Evolutionary conservation across 2,888 invertebrate genomes (phyloP).

Genomic region (Mimachlamys varia): DNA sequence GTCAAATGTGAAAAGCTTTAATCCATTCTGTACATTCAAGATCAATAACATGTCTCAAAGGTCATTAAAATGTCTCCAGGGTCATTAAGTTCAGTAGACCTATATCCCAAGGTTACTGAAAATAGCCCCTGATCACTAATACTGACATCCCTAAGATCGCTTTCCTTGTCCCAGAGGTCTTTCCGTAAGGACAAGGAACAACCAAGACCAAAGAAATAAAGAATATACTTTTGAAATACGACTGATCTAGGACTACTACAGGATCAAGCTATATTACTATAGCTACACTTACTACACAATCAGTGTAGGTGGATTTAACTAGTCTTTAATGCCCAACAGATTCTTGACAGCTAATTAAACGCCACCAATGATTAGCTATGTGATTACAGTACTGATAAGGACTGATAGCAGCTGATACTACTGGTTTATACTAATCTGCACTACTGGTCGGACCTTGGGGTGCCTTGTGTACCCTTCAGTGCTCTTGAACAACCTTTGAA

Average conservation of each 20-base stretch:
- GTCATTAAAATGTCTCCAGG: too few relatives aligned
- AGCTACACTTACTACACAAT: neutral
- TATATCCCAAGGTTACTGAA: too few relatives aligned
- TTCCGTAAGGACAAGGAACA: neutral
- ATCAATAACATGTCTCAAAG: too few relatives aligned
- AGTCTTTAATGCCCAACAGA: conserved; percentile 13
- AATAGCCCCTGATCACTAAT: neutral
- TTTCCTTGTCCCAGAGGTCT: neutral
- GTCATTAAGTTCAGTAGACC: too few relatives aligned
- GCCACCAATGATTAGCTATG: neutral
- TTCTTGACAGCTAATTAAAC: conserved; percentile 22
- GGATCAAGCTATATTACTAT: too few relatives aligned
- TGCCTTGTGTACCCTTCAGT: neutral
- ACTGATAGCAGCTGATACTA: conserved; percentile 14
- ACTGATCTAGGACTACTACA: neutral
- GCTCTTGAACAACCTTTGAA: neutral
- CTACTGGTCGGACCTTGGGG: neutral
- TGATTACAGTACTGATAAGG: neutral
- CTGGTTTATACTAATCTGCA: neutral
- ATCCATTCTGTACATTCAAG: too few relatives aligned
- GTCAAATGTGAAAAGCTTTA: too few relatives aligned
- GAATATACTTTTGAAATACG: neutral
- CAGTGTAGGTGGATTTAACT: neutral
- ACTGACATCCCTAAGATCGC: neutral
- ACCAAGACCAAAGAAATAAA: neutral